phyloP scores from a whole-genome alignment of 2,888 invertebrate genomes.

The Lumbricus terrestris region DNA sequence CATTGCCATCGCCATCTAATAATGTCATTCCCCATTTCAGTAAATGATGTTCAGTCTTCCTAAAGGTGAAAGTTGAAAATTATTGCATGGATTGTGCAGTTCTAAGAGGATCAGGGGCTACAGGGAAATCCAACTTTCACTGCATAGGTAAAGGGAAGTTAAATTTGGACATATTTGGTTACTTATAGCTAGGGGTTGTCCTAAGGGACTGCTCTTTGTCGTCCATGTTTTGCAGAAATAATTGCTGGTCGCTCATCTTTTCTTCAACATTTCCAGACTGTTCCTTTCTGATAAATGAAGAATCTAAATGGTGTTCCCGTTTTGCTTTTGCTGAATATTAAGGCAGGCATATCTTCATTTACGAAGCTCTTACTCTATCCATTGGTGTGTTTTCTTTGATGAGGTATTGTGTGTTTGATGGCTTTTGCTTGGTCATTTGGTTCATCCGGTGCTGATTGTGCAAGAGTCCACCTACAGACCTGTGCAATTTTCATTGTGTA shows the following conservation, averaged over 20 bases:
- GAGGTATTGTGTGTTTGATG: neutral
- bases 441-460: too few relatives aligned
- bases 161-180: too few relatives aligned
- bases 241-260: neutral
- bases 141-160: neutral
- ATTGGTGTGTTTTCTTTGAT: neutral
- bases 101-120: neutral
- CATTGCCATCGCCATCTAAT: neutral
- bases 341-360: neutral
- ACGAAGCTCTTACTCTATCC: neutral
- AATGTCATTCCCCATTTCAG: neutral
- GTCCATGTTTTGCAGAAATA: neutral
- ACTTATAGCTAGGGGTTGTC: neutral
- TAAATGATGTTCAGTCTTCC: neutral
- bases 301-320: neutral
- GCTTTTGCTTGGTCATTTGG: too few relatives aligned
- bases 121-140: neutral
- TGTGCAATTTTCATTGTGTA: too few relatives aligned
- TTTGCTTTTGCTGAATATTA: neutral
- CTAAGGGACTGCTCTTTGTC: neutral
- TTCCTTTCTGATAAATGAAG: neutral
- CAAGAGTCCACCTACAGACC: too few relatives aligned
- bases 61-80: neutral
- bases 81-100: neutral
- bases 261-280: neutral